Conservation (phyloP, 2,797 vertebrate species). For the Pseudomugil gertrudae region DNA sequence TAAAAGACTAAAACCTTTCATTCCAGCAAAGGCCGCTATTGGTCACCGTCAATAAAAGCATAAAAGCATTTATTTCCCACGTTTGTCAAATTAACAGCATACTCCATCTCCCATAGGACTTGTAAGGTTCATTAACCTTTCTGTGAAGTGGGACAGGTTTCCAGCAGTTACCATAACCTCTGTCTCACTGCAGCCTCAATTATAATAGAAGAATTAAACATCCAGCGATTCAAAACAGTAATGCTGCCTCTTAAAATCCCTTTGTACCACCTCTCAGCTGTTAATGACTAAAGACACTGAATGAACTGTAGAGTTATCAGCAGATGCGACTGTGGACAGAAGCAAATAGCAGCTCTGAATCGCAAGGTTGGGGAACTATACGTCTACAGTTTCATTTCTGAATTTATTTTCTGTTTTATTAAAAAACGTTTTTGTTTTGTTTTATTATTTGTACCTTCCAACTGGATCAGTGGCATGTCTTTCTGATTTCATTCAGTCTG, state of each 20-base stretch:
- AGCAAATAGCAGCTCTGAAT: constrained; percentile 68
- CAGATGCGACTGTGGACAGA: constrained; percentile 69
- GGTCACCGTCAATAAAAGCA: constrained; percentile 90
- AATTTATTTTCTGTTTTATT: constrained; percentile 39
- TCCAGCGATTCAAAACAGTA: constrained; percentile 82
- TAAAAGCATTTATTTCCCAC: constrained; percentile 92
- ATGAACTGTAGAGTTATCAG: constrained; percentile 74
- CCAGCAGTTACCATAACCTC: constrained; percentile 87
- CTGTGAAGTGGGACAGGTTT: constrained; percentile 87
- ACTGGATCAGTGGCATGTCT: constrained; percentile 4
- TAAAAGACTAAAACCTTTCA: constrained; percentile 90
- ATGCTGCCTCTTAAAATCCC: constrained; percentile 84
- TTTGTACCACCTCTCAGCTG: constrained; percentile 80
- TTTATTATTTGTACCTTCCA: constrained; percentile 14
- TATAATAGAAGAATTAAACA: constrained; percentile 91
- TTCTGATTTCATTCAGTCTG: not conserved
- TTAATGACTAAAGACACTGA: constrained; percentile 84
- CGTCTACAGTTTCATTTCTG: constrained; percentile 45
- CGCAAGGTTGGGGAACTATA: constrained; percentile 33
- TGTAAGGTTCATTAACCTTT: constrained; percentile 87
- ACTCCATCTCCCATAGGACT: constrained; percentile 90
- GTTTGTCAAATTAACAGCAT: constrained; percentile 90
- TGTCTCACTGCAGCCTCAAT: constrained; percentile 86
- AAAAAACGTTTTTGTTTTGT: constrained; percentile 24
- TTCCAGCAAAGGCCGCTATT: constrained; percentile 88